phyloP scores from a whole-genome alignment of 2,888 invertebrate genomes.

The Horisme vitalbata region DNA sequence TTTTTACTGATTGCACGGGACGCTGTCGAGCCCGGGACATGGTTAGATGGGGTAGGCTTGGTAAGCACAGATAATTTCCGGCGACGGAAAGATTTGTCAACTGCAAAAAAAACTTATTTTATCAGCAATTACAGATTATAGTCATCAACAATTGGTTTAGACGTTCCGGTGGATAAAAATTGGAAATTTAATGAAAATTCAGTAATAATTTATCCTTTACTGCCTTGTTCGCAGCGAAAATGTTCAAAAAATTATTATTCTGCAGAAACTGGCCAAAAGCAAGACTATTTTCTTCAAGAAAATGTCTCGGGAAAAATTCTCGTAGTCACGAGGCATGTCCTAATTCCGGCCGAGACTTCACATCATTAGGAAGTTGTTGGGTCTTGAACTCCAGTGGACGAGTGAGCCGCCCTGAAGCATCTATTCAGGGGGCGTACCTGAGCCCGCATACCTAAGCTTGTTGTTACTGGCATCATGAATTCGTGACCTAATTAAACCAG shows the following conservation, averaged over 20 bases:
- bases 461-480: constrained; percentile 21
- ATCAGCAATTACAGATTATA: too few relatives aligned
- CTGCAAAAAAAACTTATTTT: too few relatives aligned
- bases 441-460: constrained; percentile 17
- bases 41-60: too few relatives aligned
- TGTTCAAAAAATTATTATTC: not conserved
- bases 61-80: too few relatives aligned
- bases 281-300: constrained; percentile 4
- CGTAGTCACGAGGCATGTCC: constrained; percentile 23
- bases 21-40: too few relatives aligned
- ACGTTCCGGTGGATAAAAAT: too few relatives aligned
- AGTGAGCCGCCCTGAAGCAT: constrained; percentile 26
- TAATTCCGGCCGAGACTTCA: constrained; percentile 25
- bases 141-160: too few relatives aligned
- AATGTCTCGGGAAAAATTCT: constrained; percentile 13
- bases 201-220: too few relatives aligned
- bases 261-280: not conserved
- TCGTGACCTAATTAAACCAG: constrained; percentile 23
- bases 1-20: too few relatives aligned
- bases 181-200: too few relatives aligned
- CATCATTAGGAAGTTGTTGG: constrained; percentile 33
- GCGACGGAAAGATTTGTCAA: too few relatives aligned
- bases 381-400: constrained; percentile 23
- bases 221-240: too few relatives aligned
- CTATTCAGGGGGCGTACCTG: constrained; percentile 28